Evolutionary conservation across 1,140 invertebrate species (phyloP), one percentile per base, ranked within the genome.

Genomic region (Cydia pomonella): DNA sequence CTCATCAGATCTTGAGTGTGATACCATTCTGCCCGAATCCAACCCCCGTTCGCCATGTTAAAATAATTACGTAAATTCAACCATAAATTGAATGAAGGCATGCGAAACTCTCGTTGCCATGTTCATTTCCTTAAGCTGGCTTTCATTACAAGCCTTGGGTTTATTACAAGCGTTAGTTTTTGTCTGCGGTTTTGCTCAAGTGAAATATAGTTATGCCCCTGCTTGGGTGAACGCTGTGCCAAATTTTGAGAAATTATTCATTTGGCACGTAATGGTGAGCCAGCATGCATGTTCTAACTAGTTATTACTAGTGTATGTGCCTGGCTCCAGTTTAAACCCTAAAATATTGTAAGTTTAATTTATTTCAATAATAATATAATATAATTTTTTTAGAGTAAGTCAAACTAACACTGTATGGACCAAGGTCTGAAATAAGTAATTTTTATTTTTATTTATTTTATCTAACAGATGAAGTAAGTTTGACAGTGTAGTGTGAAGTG

Each of bases 41-140:
- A 12, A 25, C 16, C 27, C 63, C 25, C 25, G 25, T 29, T 66
- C 63, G 27, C 27, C 23, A 66, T 66, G 63, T 66, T 66, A 66
- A 63, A 66, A 66, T 66, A 66, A 66, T 66, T 66, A 66, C 63
- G 63, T 33, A 29, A 66, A 66, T 66, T 66, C 63, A 33, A 27
- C 25, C 63, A 66, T 66, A 66, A 66, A 66, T 66, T 66, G 63
- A 29, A 66, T 66, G 63, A 66, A 33, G 25, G 63, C 63, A 18
- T 66, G 63, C 63, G 25, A 66, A 33, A 66, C 63, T 33, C 63
- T 33, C 63, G 63, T 66, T 66, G 10, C 63, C 63, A 6, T 66
- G 23, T 29, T 66, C 63, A 29, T 66, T 66, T 66, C 25, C 23
- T 27, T n/a, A 16, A 64, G 27, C 63, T 66, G 23, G 23, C 62